phyloP scores from a whole-genome alignment of 2,113 vertebrate genomes.

The Amazona vittata region DNA sequence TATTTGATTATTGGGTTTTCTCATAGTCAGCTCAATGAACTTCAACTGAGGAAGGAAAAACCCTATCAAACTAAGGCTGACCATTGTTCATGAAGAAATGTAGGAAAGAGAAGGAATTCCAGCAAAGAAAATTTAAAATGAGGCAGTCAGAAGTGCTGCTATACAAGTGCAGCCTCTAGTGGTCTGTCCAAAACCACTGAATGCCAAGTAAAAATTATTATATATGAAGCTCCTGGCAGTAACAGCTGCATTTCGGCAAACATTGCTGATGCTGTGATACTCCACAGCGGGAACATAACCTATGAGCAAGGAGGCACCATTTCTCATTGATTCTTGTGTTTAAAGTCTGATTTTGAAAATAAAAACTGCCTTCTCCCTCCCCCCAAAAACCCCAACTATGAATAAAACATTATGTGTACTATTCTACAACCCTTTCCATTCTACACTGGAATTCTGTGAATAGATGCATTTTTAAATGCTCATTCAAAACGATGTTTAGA shows the following conservation, averaged over 20 bases:
- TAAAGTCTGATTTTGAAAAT: neutral
- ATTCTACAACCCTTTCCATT: neutral
- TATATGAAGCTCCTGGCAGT: neutral
- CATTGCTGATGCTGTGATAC: neutral
- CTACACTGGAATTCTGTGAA: neutral
- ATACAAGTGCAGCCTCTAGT: constrained; percentile 63
- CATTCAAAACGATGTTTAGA: neutral
- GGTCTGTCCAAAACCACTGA: neutral
- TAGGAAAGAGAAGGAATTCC: neutral
- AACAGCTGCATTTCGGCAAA: neutral
- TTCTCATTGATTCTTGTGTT: neutral
- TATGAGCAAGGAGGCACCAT: neutral
- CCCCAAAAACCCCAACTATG: neutral
- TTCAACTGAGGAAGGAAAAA: neutral
- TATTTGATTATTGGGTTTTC: neutral
- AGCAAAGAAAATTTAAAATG: neutral
- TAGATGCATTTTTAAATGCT: neutral
- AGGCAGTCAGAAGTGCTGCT: neutral
- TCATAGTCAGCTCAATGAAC: neutral
- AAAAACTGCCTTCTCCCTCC: neutral
- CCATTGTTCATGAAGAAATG: neutral
- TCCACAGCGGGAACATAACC: neutral
- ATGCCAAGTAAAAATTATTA: neutral
- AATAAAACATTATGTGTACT: neutral
- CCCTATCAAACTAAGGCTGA: neutral